A percentile compares a stretch with the other conserved stretches of the same genome.
phyloP scores from a whole-genome alignment of 2,888 invertebrate genomes.

The Uropetala carovei region DNA sequence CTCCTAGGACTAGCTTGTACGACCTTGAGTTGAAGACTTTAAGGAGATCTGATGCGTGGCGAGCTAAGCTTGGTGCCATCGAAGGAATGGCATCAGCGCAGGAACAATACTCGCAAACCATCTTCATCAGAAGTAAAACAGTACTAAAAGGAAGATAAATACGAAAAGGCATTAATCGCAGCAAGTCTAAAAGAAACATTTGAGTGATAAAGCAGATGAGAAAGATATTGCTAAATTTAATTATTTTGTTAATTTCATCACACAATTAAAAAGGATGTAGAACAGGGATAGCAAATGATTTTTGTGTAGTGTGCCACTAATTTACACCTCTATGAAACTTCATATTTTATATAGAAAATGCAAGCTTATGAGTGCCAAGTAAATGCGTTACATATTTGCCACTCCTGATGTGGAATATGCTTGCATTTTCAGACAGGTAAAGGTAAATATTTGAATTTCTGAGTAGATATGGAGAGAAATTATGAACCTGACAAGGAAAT shows the following conservation, averaged over 20 bases:
- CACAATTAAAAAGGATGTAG: too few relatives aligned
- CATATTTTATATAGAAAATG: too few relatives aligned
- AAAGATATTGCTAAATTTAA: background rate
- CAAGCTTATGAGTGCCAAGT: too few relatives aligned
- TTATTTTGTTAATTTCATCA: background rate
- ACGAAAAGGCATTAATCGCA: background rate
- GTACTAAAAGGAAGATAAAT: slow-evolving; percentile 76
- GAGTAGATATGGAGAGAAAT: too few relatives aligned
- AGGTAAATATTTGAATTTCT: too few relatives aligned
- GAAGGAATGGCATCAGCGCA: slow-evolving; percentile 86
- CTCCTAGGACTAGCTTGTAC: slow-evolving; percentile 96
- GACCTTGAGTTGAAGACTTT: slow-evolving; percentile 91
- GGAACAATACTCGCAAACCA: slow-evolving; percentile 94
- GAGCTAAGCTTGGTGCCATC: slow-evolving; percentile 87
- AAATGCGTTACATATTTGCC: too few relatives aligned
- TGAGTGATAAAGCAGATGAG: background rate
- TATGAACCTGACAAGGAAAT: too few relatives aligned
- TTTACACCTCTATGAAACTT: too few relatives aligned
- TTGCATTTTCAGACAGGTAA: too few relatives aligned
- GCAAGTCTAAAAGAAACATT: background rate
- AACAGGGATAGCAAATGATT: too few relatives aligned
- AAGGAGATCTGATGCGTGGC: slow-evolving; percentile 91
- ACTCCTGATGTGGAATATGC: too few relatives aligned
- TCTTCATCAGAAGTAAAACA: slow-evolving; percentile 90
- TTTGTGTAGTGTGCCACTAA: too few relatives aligned